Base-by-base conservation (phyloP, 2,797 vertebrate genomes). In the Enteromius viviparus region DNA sequence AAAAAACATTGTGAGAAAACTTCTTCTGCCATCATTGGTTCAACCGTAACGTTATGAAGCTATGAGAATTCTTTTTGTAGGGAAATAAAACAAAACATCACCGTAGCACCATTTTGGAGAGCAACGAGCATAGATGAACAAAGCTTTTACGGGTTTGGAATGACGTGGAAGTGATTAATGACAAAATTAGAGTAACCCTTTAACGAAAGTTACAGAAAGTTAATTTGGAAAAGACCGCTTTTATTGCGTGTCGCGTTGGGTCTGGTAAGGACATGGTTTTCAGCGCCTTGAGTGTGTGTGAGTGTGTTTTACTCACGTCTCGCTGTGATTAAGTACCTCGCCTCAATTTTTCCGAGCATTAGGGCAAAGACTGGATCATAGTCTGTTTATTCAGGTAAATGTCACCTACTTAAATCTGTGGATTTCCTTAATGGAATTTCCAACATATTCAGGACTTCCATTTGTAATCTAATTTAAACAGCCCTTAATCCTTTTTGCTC, bases 391-490 rank as follows among this genome's bases (percentile, higher is more conserved):
- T 88, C 45, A 64, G 74, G 68, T 85, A 87, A 89, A 89, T 87
- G 86, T 89, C 87, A 88, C 81, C 81, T 78, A 74, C 81, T 87
- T 85, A 80, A 87, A 62, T 84, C 66, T 26, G 26, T 51, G 26
- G 72, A 81, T 87, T 87, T 80, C 62, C 51, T 23, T 83, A 88
- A 87, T 88, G 85, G 70, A 68, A 84, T 82, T 34, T 84, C 66
- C n/a, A 47, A 80, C 68, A 51, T 84, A 45, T 76, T 82, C 47
- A 51, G 40, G 83, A 80, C 69, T 51, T 83, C 74, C 78, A 72
- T 84, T 85, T 87, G 77, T 85, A 84, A 86, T 85, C 79, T 87
- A 84, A 84, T 86, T 86, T 79, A 78, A 85, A 81, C 83, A 81
- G 82, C 51, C 78, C 81, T 82, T 78, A 86, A 88, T 89, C 85